Percentiles rank a stretch among this genome's conserved stretches.
phyloP scores from a whole-genome alignment of 2,113 vertebrate genomes.

The Dicentrarchus labrax region DNA sequence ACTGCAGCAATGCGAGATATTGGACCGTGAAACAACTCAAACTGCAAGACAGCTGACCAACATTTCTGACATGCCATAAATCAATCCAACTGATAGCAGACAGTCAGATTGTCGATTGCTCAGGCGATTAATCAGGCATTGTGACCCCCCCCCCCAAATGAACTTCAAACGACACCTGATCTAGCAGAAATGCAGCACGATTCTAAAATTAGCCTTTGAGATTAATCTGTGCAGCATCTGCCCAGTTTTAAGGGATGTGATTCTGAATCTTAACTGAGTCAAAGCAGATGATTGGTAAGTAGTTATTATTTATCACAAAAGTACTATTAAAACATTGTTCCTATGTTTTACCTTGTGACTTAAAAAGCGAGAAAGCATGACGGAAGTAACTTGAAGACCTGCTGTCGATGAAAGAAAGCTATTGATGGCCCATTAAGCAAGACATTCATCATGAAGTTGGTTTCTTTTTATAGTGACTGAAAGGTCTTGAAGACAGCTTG shows the following conservation, averaged over 20 bases:
- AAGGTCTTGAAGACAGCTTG: constrained; percentile 47
- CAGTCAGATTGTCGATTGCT: neutral
- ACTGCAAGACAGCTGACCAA: neutral
- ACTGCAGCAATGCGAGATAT: neutral
- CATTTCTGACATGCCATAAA: neutral
- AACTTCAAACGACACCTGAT: neutral
- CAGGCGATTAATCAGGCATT: neutral
- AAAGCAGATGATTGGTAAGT: neutral
- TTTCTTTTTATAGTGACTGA: constrained; percentile 44
- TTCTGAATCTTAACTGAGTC: neutral
- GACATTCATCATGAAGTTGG: constrained; percentile 30
- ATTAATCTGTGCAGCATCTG: neutral
- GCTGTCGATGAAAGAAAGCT: constrained; percentile 6
- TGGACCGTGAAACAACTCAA: neutral
- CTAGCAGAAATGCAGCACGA: neutral
- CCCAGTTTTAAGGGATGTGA: neutral
- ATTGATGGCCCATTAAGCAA: constrained; percentile 45
- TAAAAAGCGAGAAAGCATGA: neutral
- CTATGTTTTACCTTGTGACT: neutral
- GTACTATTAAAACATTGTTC: neutral
- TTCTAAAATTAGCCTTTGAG: neutral
- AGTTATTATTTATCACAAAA: neutral
- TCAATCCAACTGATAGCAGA: neutral
- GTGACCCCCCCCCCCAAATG: neutral
- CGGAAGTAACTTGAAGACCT: neutral